Conservation (phyloP, 2,113 vertebrate genomes). For the Phoenicopterus ruber region DNA sequence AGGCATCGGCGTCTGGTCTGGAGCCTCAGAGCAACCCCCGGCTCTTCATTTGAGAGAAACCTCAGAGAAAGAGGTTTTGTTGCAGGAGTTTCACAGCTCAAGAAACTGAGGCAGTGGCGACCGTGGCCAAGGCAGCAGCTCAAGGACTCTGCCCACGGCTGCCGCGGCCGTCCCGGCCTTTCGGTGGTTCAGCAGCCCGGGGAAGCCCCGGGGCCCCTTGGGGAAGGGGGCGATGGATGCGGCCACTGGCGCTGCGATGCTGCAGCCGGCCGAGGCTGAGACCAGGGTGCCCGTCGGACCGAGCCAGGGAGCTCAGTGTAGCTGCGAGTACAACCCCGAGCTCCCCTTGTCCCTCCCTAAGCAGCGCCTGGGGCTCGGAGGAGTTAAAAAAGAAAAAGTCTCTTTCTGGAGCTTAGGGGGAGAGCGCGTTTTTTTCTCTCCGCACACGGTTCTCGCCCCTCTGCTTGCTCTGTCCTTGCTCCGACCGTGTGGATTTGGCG, state of each 20-base stretch:
- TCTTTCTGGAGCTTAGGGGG: background rate
- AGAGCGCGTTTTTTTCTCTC: background rate
- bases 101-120: background rate
- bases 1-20: background rate
- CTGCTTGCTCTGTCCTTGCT: conserved; percentile 9
- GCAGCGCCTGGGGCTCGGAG: background rate
- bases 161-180: background rate
- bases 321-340: background rate
- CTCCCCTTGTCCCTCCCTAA: background rate
- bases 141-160: fast-evolving
- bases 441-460: background rate
- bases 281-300: fast-evolving
- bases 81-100: background rate
- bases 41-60: background rate
- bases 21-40: background rate
- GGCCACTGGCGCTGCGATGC: background rate
- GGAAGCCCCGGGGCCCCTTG: background rate
- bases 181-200: background rate
- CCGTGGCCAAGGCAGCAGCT: background rate
- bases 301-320: background rate
- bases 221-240: background rate
- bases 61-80: background rate
- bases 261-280: background rate
- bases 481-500: background rate
- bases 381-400: background rate